Evolutionary conservation across 2,888 invertebrate genomes (phyloP).

Genomic region (Cataglyphis albicans): DNA sequence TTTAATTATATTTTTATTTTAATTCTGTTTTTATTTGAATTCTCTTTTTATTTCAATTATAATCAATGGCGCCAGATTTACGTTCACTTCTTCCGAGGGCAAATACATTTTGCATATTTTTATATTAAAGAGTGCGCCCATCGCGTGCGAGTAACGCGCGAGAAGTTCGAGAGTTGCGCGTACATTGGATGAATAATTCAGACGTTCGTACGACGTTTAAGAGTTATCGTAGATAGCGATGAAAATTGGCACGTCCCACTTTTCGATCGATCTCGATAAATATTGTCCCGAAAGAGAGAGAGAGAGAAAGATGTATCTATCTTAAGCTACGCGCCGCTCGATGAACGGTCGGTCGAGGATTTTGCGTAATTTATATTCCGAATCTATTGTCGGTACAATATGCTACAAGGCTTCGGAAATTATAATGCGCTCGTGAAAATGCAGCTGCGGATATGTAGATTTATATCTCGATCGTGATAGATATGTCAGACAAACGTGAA

Average conservation of each 20-base stretch:
- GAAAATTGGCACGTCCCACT: slow-evolving; percentile 13
- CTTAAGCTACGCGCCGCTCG: slow-evolving; percentile 47
- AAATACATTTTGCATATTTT: slow-evolving; percentile 41
- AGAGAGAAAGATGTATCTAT: neutral
- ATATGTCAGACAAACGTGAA: slow-evolving; percentile 34
- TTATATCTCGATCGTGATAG: slow-evolving; percentile 52
- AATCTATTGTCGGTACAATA: slow-evolving; percentile 66
- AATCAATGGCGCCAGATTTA: neutral
- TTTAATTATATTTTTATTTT: too few relatives aligned
- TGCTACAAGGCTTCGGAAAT: slow-evolving; percentile 58
- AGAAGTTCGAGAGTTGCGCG: slow-evolving; percentile 40
- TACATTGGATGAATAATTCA: slow-evolving; percentile 54
- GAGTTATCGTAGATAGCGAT: slow-evolving; percentile 12
- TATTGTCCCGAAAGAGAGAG: slow-evolving; percentile 41
- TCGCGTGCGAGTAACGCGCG: slow-evolving; percentile 9
- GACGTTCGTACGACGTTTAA: slow-evolving; percentile 35
- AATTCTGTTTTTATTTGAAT: too few relatives aligned
- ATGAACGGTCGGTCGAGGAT: slow-evolving; percentile 63
- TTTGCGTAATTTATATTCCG: slow-evolving; percentile 64
- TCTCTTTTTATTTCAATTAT: neutral
- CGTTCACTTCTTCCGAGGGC: neutral
- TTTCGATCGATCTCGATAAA: slow-evolving; percentile 59
- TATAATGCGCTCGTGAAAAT: slow-evolving; percentile 58
- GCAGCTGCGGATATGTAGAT: slow-evolving; percentile 18
- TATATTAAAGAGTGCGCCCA: slow-evolving; percentile 18